Conservation (phyloP, 2,888 invertebrate species). For the Dryobota labecula region DNA sequence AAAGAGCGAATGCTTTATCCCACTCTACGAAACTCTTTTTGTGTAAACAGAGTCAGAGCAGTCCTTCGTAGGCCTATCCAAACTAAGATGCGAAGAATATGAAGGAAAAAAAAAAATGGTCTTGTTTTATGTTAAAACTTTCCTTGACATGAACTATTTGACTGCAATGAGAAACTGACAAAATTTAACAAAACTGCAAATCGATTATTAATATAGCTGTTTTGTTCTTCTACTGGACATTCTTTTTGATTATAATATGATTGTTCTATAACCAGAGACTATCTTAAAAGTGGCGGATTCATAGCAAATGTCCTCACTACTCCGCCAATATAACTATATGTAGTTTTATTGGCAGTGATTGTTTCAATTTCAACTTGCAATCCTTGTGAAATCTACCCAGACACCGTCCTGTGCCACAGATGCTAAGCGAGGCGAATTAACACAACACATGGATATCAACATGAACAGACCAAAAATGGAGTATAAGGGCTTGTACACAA, state of each 20-base stretch:
- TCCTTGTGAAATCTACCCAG: slow-evolving; percentile 2
- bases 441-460: neutral
- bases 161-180: neutral
- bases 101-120: neutral
- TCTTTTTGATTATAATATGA: neutral
- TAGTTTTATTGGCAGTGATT: slow-evolving; percentile 12
- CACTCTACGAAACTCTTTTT: neutral
- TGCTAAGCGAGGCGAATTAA: slow-evolving; percentile 8
- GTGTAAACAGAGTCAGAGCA: neutral
- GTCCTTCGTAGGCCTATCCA: no score
- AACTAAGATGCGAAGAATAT: neutral
- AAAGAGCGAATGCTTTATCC: neutral
- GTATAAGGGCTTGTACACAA: no score
- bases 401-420: slow-evolving; percentile 18
- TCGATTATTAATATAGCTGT: neutral
- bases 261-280: neutral
- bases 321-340: neutral
- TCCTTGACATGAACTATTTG: neutral
- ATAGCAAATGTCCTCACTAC: slow-evolving; percentile 12
- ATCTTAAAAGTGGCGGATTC: neutral
- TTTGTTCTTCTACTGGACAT: neutral
- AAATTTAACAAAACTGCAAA: neutral
- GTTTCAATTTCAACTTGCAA: slow-evolving; percentile 2
- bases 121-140: neutral
- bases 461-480: neutral